A percentile compares a stretch with the other conserved stretches of the same genome.
phyloP scores from a whole-genome alignment of 2,797 vertebrate species.

The Coluber constrictor region DNA sequence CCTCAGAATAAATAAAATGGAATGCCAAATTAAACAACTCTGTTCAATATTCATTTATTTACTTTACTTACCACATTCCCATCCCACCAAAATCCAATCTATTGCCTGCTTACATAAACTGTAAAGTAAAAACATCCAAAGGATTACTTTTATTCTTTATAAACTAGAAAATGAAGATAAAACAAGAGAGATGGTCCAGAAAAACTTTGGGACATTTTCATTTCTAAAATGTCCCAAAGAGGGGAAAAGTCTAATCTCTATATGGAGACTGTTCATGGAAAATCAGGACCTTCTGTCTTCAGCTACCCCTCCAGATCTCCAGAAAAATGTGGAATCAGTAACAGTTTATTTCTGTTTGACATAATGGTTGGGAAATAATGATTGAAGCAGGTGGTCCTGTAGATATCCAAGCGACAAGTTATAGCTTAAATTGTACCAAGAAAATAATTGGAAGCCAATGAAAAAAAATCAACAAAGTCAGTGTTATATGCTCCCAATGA shows the following conservation, averaged over 20 bases:
- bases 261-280: not conserved
- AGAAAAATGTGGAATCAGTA: not conserved
- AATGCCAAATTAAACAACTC: constrained; percentile 51
- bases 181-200: not conserved
- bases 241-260: not conserved
- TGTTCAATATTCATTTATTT: constrained; percentile 27
- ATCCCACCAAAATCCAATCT: not conserved
- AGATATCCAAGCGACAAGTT: not conserved
- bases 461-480: not conserved
- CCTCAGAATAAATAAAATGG: constrained; percentile 54
- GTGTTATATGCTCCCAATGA: not conserved
- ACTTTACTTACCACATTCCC: not conserved
- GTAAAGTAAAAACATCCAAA: not conserved
- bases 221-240: not conserved
- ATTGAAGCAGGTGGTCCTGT: not conserved
- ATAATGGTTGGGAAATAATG: not conserved
- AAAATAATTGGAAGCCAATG: not conserved
- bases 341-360: not conserved
- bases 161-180: not conserved
- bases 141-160: not conserved
- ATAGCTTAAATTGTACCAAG: not conserved
- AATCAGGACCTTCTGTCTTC: not conserved
- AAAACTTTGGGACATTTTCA: not conserved
- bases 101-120: not conserved
- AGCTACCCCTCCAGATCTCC: not conserved